Evolutionary conservation across 2,888 invertebrate genomes (phyloP), one percentile per base, ranked within the genome.

Genomic region (Anoncus sp.): DNA sequence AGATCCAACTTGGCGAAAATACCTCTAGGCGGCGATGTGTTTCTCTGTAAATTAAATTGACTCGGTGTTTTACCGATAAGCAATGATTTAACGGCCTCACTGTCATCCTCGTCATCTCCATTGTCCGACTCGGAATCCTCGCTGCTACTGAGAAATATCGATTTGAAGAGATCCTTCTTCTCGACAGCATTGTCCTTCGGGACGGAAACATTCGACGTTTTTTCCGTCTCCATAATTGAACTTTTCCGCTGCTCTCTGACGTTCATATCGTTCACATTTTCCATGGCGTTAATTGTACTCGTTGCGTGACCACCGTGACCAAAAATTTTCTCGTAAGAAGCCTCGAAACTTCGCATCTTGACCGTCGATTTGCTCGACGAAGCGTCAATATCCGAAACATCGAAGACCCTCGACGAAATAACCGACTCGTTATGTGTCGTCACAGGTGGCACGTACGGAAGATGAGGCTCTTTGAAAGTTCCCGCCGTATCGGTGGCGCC

Each of bases 131-230:
- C 95, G 14, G 94, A 93, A 24, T 91, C 92, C 84, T 95, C 96
- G 86, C 95, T 96, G 75, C 96, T 96, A 85, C 95, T 95, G 27
- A 96, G 93, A 88, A 98, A 98, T 85, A 98, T 97, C 0, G 97
- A 96, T 90, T 97, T 97, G 87, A 97, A 98, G 3, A 98, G 92
- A 91, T 98, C 98, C 76, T 93, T 92, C 84, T 95, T 95, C 59
- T 95, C 93, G 20, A 93, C 92, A 20, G 93, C 66, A 24, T 83
- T 85, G 4, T 71, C 75, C 43, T 83, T 82, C 0, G 69, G 0
- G 9, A 35, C 45, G n/a, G 55, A 3, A 18, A 27, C 18, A 0
- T 16, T 45, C 10, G 55, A 31, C 1, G 57, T 24, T 18, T 63
- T 70, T 3, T 9, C 71, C 51, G 7, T 69, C 3, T 2, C 65